Percentiles rank a stretch among this genome's conserved stretches.
phyloP scores from a whole-genome alignment of 2,797 vertebrate genomes.

The Phalanger gymnotis region DNA sequence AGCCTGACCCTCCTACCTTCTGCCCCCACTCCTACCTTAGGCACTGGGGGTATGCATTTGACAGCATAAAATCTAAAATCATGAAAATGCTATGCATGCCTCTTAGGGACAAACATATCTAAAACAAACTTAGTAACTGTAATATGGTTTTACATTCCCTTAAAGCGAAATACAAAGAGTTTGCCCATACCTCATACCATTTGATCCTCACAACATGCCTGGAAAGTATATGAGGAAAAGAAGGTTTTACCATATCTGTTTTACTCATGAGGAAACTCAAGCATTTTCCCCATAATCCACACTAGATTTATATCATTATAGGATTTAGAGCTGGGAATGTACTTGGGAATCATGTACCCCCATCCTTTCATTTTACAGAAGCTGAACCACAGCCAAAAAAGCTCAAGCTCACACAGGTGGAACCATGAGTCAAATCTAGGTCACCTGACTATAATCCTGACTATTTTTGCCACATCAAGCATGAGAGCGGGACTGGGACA shows the following conservation, averaged over 20 bases:
- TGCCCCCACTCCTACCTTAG: background rate
- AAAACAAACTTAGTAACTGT: background rate
- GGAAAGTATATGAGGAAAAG: background rate
- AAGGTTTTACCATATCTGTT: background rate
- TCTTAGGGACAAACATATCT: background rate
- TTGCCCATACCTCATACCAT: background rate
- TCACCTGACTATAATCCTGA: background rate
- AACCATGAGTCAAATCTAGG: background rate
- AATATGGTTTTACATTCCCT: background rate
- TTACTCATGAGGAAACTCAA: background rate
- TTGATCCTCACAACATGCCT: background rate
- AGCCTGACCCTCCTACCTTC: background rate
- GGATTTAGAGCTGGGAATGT: background rate
- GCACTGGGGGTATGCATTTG: background rate
- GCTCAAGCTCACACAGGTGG: background rate
- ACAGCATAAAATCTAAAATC: background rate
- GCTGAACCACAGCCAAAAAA: background rate
- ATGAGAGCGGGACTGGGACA: background rate
- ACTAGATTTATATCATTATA: background rate
- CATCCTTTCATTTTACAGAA: background rate
- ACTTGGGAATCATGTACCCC: background rate
- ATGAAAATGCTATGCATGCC: background rate
- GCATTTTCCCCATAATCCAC: background rate
- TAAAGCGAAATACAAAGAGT: background rate
- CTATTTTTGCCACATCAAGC: background rate